Percentiles rank a stretch among this genome's conserved stretches.
Conservation (phyloP, 1,140 invertebrate species). For the Liolophura sinensis region DNA sequence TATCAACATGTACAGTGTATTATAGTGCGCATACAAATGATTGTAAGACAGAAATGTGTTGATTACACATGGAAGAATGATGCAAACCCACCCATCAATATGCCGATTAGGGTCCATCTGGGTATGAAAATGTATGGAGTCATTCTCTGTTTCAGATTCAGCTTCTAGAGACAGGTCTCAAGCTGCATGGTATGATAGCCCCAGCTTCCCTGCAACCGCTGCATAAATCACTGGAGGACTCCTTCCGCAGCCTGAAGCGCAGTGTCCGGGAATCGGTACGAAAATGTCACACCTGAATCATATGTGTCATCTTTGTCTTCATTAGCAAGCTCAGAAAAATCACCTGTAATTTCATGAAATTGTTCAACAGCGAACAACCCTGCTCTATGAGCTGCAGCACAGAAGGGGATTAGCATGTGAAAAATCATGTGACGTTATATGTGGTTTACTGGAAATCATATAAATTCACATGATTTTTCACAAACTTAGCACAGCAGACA, state of each 20-base stretch:
- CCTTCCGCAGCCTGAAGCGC: conserved; percentile 78
- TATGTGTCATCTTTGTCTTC: no score
- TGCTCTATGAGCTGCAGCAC: no score
- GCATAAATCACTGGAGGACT: conserved; percentile 83
- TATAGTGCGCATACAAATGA: not conserved
- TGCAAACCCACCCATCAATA: not conserved
- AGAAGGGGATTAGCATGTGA: no score
- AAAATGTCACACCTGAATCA: no score
- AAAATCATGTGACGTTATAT: no score
- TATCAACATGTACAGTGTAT: not conserved
- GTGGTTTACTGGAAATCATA: no score
- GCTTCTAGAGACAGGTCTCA: conserved; percentile 78
- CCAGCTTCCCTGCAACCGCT: conserved; percentile 81
- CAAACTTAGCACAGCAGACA: no score
- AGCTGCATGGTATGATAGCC: conserved; percentile 80
- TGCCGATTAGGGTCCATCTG: conserved; percentile 2
- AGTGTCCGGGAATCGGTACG: conserved; percentile 62
- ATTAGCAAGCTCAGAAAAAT: no score
- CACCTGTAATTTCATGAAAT: no score
- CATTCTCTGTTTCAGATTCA: conserved; percentile 54
- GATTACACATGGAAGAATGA: conserved; percentile 8
- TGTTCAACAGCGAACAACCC: no score
- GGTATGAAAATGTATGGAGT: conserved; percentile 1
- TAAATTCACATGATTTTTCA: no score
- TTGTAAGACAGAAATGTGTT: conserved; percentile 3